Conservation (phyloP, 2,113 vertebrate species). For the Mirounga angustirostris region DNA sequence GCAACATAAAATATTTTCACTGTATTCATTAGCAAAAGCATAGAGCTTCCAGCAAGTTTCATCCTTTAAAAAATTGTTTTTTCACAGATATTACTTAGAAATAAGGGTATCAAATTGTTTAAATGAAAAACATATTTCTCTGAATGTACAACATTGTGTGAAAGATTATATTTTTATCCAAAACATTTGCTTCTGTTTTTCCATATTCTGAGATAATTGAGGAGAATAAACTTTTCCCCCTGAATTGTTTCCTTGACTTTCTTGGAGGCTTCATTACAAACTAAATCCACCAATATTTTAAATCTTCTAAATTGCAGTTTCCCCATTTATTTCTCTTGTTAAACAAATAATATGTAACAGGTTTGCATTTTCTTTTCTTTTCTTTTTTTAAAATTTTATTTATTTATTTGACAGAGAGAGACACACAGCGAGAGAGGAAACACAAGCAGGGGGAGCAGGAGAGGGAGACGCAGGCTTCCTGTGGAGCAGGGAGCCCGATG, state of each 20-base stretch:
- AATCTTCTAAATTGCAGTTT: neutral
- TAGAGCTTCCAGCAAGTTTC: neutral
- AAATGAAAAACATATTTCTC: neutral
- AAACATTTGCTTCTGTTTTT: neutral
- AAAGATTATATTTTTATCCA: conserved; percentile 1
- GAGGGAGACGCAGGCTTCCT: too few relatives aligned
- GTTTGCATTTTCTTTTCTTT: neutral
- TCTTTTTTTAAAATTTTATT: too few relatives aligned
- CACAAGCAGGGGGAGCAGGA: too few relatives aligned
- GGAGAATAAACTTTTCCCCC: neutral
- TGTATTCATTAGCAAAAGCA: neutral
- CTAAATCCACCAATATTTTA: neutral
- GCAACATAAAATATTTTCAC: neutral
- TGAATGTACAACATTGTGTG: neutral
- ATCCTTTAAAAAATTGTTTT: neutral
- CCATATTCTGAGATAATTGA: neutral
- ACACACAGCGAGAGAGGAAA: too few relatives aligned
- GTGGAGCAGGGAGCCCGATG: too few relatives aligned
- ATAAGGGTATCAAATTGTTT: neutral
- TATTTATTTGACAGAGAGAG: too few relatives aligned
- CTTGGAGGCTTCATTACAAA: neutral
- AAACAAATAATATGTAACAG: neutral
- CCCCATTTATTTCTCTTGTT: neutral
- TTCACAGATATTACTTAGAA: conserved; percentile 42
- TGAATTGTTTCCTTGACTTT: neutral